A percentile compares a stretch with the other conserved stretches of the same genome.
phyloP scores from a whole-genome alignment of 2,797 vertebrate species.

The Gallinago solitaria region DNA sequence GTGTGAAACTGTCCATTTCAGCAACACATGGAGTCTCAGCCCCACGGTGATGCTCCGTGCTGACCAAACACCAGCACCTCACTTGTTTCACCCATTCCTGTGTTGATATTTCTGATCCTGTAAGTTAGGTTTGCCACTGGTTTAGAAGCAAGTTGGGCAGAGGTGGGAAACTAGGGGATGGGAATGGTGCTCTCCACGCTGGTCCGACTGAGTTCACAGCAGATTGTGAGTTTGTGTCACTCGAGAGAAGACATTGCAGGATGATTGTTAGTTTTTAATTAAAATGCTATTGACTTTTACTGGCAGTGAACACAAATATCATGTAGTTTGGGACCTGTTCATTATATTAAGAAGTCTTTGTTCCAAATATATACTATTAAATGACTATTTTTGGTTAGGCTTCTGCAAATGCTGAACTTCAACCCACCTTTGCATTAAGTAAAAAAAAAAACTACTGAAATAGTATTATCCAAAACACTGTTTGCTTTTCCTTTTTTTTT shows the following conservation, averaged over 20 bases:
- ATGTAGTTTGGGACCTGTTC: not conserved
- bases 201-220: not conserved
- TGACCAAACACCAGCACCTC: not conserved
- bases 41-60: rapidly evolving
- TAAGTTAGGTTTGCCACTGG: not conserved
- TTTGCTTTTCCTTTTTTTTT: not conserved
- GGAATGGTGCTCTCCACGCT: not conserved
- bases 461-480: not conserved
- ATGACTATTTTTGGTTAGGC: not conserved
- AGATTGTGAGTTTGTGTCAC: not conserved
- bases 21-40: not conserved
- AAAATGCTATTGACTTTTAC: not conserved
- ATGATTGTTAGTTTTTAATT: not conserved
- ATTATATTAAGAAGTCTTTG: not conserved
- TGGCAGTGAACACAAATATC: not conserved
- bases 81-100: not conserved
- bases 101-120: not conserved
- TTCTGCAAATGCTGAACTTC: not conserved
- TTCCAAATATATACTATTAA: not conserved
- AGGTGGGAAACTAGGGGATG: not conserved
- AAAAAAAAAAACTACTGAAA: not conserved
- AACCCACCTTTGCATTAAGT: not conserved
- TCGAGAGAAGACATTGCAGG: not conserved
- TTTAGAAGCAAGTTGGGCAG: not conserved
- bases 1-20: not conserved